phyloP scores from a whole-genome alignment of 92 coral and sea anemone genomes.

The Actinernus sp. region DNA sequence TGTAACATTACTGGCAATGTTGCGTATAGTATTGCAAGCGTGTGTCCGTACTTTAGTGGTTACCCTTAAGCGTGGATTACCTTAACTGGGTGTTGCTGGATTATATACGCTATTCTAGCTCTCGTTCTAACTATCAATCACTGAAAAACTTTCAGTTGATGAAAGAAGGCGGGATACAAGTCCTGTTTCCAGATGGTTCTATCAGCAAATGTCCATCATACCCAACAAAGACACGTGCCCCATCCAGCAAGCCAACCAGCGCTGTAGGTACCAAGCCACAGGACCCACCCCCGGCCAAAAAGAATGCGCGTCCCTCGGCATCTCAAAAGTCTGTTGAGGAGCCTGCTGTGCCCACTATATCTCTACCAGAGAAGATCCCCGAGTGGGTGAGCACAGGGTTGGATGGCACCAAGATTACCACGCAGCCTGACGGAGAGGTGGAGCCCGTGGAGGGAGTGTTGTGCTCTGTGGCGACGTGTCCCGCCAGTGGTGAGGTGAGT shows the following conservation, averaged over 20 bases:
- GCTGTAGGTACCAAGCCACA: slow-evolving; percentile 46
- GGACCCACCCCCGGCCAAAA: slow-evolving; percentile 61
- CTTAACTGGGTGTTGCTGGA: no score
- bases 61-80: no score
- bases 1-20: no score
- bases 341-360: slow-evolving; percentile 63
- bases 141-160: slow-evolving; percentile 74
- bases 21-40: no score
- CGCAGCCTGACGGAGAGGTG: slow-evolving; percentile 70
- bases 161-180: slow-evolving; percentile 78
- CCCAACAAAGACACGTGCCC: slow-evolving; percentile 48
- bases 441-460: slow-evolving; percentile 67
- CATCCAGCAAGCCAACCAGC: slow-evolving; percentile 65
- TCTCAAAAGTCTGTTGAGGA: slow-evolving; percentile 81
- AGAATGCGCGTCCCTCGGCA: slow-evolving; percentile 42
- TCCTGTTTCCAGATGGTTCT: slow-evolving; percentile 94
- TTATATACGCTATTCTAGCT: no score
- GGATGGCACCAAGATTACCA: slow-evolving; percentile 78
- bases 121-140: no score
- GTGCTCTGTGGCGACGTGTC: slow-evolving; percentile 86
- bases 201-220: slow-evolving; percentile 76
- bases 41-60: no score
- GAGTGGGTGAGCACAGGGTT: slow-evolving; percentile 88
- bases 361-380: slow-evolving; percentile 68
- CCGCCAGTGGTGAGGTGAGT: slow-evolving; percentile 88